Percentiles rank a stretch among this genome's conserved stretches.
These are phyloP conservation scores for Rhopalosiphum nymphaeae DNA, from an alignment of 2,888 invertebrate species.

Conservation along the genomic window DNA sequence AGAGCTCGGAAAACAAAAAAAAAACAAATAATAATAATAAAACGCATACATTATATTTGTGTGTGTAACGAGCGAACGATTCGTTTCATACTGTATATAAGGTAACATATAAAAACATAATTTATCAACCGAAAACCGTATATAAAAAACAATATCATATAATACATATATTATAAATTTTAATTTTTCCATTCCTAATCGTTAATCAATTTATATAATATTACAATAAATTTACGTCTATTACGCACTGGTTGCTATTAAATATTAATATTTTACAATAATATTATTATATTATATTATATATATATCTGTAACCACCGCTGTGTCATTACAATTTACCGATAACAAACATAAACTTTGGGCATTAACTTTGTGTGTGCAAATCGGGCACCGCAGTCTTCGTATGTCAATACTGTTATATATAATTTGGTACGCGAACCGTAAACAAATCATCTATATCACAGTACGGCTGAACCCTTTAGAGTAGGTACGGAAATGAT, in stretches of 20 bases:
- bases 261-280: background rate
- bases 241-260: background rate
- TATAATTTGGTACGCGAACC: background rate
- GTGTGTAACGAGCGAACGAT: background rate
- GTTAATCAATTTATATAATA: background rate
- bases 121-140: background rate
- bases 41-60: background rate
- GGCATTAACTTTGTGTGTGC: background rate
- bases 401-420: background rate
- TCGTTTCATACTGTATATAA: background rate
- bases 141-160: background rate
- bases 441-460: background rate
- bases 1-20: background rate
- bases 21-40: constrained; percentile 10
- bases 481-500: background rate
- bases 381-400: background rate
- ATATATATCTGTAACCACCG: background rate
- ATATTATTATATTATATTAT: background rate
- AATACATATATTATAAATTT: background rate
- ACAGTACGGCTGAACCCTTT: background rate
- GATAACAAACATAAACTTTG: background rate
- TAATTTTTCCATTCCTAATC: background rate
- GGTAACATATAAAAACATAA: background rate
- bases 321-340: background rate
- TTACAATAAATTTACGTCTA: background rate